These are phyloP conservation scores for Cheirogaleus major DNA, from an alignment of 2,797 vertebrate species.

Conservation along the genomic window DNA sequence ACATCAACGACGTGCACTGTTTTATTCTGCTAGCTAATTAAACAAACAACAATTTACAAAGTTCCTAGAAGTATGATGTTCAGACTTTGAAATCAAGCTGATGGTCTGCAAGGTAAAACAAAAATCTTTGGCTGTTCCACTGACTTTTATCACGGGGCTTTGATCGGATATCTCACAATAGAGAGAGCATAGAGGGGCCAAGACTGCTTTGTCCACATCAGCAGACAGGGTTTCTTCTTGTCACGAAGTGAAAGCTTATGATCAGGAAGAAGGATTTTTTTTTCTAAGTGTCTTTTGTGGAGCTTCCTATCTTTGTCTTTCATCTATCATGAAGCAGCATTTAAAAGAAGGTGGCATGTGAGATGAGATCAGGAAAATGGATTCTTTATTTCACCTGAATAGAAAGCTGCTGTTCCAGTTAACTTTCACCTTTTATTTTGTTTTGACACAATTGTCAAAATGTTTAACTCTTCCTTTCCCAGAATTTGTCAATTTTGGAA, in stretches of 20 bases:
- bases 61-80: not conserved
- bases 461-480: constrained; percentile 82
- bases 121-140: constrained; percentile 28
- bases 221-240: constrained; percentile 55
- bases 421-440: constrained; percentile 72
- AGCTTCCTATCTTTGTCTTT: constrained; percentile 67
- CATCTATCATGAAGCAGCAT: constrained; percentile 63
- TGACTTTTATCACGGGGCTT: constrained; percentile 65
- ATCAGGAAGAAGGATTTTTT: constrained; percentile 27
- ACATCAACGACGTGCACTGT: not conserved
- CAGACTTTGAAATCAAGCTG: constrained; percentile 73
- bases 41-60: not conserved
- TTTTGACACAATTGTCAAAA: constrained; percentile 84
- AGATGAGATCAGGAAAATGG: constrained; percentile 64
- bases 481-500: constrained; percentile 73
- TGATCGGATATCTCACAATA: constrained; percentile 69
- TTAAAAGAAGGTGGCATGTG: constrained; percentile 46
- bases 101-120: constrained; percentile 53
- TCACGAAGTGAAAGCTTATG: constrained; percentile 67
- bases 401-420: constrained; percentile 69
- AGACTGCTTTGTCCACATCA: constrained; percentile 64
- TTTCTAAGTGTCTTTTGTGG: constrained; percentile 59
- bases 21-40: not conserved
- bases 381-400: constrained; percentile 71
- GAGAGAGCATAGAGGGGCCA: constrained; percentile 22